Evolutionary conservation across 2,888 invertebrate genomes (phyloP), one percentile per base, ranked within the genome.

Genomic region (Agonopterix alstromeriana): DNA sequence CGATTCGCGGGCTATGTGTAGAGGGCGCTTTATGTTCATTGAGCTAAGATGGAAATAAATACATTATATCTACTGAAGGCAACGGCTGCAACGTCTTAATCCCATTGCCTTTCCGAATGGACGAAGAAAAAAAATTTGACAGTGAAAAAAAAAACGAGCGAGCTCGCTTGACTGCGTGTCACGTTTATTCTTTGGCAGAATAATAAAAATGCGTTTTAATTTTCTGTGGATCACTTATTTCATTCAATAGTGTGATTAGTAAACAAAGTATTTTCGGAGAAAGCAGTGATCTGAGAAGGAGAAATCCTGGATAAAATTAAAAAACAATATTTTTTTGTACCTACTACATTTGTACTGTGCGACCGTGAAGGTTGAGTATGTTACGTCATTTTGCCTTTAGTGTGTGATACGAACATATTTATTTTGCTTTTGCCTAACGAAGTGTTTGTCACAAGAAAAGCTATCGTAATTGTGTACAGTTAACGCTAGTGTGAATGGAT

Each of bases 311-410:
- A 27, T 27, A 27, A 27, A 46, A 43, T 27, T 46, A 36, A 38
- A 42, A 17, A 65, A 65, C 67, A 70, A 58, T 64, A 70, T 67
- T 69, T 73, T n/a, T 78, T 67, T 71, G 67, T 73, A 72, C 70
- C 60, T 76, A 70, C 66, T 70, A 70, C 68, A 73, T 62, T 71
- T 66, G 70, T 82, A 77, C 78, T 80, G 77, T 79, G 85, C 86
- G 87, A 83, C 85, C 85, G 86, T 88, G 88, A 88, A 88, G 87
- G 86, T 86, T 88, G 84, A 86, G 84, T 83, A 82, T 87, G 88
- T 88, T 88, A 88, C 88, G 88, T 88, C 88, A 88, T 85, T 87
- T 86, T 76, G 75, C 73, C 73, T 78, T 73, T 78, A 77, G 77
- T 84, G 81, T 76, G 80, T 85, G 81, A 73, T 85, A 70, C 67